Conservation (phyloP, 2,888 invertebrate genomes). For the Diploptera punctata region DNA sequence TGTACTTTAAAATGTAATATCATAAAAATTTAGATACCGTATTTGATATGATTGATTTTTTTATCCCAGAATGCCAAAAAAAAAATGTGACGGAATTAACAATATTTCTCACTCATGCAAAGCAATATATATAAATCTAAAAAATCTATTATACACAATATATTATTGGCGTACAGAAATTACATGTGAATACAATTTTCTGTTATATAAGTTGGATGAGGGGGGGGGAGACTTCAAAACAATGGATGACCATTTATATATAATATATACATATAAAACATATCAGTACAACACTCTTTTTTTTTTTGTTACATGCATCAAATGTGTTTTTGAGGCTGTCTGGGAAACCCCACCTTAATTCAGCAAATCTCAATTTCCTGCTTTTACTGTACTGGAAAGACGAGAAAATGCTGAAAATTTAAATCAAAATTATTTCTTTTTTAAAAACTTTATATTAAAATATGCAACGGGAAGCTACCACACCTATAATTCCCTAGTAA, state of each 20-base stretch:
- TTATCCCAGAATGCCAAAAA: background rate
- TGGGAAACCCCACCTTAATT: no score
- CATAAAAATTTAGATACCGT: background rate
- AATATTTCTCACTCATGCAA: background rate
- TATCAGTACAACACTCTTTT: background rate
- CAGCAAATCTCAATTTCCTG: no score
- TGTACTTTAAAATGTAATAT: background rate
- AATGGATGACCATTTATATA: background rate
- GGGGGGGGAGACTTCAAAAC: background rate
- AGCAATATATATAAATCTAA: background rate
- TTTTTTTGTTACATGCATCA: constrained; percentile 11
- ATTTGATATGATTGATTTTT: constrained; percentile 14
- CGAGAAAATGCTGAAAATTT: no score
- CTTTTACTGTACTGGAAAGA: no score
- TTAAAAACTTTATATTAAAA: no score
- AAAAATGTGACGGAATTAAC: constrained; percentile 1
- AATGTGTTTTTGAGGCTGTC: no score
- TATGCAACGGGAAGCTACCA: background rate
- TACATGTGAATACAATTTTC: background rate
- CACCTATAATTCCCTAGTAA: no score
- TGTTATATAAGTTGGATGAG: no score
- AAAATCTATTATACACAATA: background rate
- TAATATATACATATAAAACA: constrained; percentile 6
- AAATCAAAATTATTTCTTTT: no score
- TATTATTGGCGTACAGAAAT: background rate